Evolutionary conservation across 2,797 vertebrate species (phyloP).

Genomic region (Sebastes jordani): DNA sequence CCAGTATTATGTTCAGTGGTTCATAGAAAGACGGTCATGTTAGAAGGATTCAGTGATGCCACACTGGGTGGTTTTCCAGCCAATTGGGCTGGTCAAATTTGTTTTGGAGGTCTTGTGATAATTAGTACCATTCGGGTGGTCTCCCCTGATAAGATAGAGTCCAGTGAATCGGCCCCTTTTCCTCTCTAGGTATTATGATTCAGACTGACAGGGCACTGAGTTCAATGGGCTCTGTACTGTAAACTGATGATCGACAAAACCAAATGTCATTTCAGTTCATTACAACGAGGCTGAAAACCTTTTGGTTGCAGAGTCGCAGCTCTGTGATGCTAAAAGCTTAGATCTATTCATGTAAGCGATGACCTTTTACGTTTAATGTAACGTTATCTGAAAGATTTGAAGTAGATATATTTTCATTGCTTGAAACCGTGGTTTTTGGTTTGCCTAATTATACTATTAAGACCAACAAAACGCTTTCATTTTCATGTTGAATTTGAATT

Average conservation of each 20-base stretch:
- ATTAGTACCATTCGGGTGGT: neutral
- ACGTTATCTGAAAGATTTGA: neutral
- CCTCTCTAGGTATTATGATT: neutral
- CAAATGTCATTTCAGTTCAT: slow-evolving; percentile 12
- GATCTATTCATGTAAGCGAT: neutral
- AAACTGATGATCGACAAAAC: slow-evolving; percentile 8
- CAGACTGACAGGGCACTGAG: slow-evolving; percentile 24
- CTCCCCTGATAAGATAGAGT: neutral
- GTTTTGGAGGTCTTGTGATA: neutral
- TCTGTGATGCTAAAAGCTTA: neutral
- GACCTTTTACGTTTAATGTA: neutral
- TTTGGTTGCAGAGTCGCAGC: neutral
- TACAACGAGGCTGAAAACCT: neutral
- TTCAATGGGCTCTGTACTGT: slow-evolving; percentile 24
- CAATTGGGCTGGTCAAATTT: neutral
- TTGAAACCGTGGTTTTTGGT: neutral
- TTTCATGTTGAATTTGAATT: neutral
- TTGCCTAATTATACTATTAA: neutral
- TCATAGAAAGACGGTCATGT: neutral
- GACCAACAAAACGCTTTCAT: neutral
- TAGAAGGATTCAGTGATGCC: neutral
- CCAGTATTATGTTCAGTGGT: neutral
- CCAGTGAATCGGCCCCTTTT: neutral
- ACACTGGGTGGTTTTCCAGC: neutral
- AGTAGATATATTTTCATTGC: neutral